Evolutionary conservation across 2,113 vertebrate genomes (phyloP).

Genomic region (Petromus typicus): DNA sequence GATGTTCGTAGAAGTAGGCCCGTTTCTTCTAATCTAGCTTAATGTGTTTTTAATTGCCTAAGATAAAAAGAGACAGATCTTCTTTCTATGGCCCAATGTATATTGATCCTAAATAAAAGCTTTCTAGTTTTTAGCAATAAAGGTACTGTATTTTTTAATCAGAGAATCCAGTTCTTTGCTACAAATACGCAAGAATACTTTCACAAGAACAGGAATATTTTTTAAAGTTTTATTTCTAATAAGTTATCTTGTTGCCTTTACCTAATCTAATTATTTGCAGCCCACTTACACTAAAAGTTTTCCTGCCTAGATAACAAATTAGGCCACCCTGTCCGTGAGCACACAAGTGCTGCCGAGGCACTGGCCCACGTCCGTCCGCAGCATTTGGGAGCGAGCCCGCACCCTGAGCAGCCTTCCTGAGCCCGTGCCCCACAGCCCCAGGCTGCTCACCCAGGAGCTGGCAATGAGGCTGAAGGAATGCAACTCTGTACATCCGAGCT

Average conservation of each 20-base stretch:
- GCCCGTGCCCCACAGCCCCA: not conserved
- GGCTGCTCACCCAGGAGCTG: not conserved
- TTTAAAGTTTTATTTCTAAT: conserved; percentile 11
- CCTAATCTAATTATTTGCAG: not conserved
- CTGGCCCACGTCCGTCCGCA: not conserved
- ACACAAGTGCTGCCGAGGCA: not conserved
- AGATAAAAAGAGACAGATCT: conserved; percentile 26
- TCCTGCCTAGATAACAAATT: conserved; percentile 7
- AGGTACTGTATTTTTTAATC: not conserved
- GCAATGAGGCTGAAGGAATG: not conserved
- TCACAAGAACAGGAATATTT: not conserved
- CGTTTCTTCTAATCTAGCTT: not conserved
- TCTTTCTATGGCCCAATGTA: conserved; percentile 1
- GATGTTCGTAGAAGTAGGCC: not conserved
- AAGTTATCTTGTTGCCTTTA: not conserved
- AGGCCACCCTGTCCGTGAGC: not conserved
- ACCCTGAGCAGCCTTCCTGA: not conserved
- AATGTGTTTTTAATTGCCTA: not conserved
- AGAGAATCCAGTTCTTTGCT: conserved; percentile 27
- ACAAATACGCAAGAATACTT: conserved; percentile 12
- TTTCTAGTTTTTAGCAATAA: not conserved
- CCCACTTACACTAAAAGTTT: conserved; percentile 35
- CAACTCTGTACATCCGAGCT: not conserved
- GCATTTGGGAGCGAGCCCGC: not conserved
- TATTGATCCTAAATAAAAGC: not conserved